Conservation (phyloP, 2,113 vertebrate species). For the Aplodontia rufa region DNA sequence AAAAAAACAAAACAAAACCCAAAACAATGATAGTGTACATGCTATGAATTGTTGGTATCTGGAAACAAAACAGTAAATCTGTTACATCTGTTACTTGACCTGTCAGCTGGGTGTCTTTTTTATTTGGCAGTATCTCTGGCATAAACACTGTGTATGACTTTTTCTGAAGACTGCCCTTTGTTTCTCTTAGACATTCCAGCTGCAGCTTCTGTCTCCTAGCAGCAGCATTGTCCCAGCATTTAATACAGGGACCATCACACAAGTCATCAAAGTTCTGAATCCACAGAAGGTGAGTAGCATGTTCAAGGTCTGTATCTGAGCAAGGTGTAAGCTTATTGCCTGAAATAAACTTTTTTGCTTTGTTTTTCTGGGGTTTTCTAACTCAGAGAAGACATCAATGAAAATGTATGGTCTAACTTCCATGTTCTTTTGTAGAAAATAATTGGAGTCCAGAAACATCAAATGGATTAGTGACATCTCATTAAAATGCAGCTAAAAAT, state of each 20-base stretch:
- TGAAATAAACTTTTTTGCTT: constrained; percentile 42
- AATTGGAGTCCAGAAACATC: not conserved
- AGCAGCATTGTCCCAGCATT: constrained; percentile 97
- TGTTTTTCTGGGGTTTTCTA: constrained; percentile 35
- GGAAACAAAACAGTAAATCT: constrained; percentile 16
- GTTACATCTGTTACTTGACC: not conserved
- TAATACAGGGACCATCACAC: constrained; percentile 97
- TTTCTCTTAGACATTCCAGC: constrained; percentile 95
- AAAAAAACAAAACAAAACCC: too few species aligned
- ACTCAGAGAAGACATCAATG: constrained; percentile 27
- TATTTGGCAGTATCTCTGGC: not conserved
- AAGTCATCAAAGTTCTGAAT: constrained; percentile 99
- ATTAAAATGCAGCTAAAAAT: constrained; percentile 55
- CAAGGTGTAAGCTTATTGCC: not conserved
- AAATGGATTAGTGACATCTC: constrained; percentile 41
- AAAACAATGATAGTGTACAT: not conserved
- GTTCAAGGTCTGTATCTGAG: constrained; percentile 14
- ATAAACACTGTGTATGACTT: not conserved
- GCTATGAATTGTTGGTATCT: not conserved
- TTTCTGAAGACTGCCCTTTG: constrained; percentile 66
- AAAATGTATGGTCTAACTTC: constrained; percentile 21
- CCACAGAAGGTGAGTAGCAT: constrained; percentile 94
- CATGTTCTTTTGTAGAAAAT: constrained; percentile 55
- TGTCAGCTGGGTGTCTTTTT: not conserved
- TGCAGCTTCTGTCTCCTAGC: constrained; percentile 99